phyloP scores from a whole-genome alignment of 2,113 vertebrate species.

The Perccottus glenii region DNA sequence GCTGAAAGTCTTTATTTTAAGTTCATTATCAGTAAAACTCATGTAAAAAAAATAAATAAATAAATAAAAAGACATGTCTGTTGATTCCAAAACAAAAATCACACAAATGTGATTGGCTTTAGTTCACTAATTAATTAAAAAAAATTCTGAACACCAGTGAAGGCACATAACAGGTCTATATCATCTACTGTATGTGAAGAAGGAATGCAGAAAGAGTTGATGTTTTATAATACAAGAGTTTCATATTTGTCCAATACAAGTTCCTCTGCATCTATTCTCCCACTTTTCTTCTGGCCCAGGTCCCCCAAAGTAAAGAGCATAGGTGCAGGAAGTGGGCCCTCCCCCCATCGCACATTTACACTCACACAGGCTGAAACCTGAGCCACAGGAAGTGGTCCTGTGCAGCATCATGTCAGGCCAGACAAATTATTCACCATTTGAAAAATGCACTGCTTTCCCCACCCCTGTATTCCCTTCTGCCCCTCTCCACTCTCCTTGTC shows the following conservation, averaged over 20 bases:
- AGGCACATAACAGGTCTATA: no score
- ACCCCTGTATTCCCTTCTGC: conserved; percentile 35
- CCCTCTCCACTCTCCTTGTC: conserved; percentile 18
- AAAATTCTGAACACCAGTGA: no score
- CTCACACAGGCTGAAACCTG: conserved; percentile 78
- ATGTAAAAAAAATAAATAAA: neutral
- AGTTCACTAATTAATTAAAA: no score
- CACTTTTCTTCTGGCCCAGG: conserved; percentile 32
- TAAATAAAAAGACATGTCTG: no score
- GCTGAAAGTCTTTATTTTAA: no score
- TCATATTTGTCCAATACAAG: neutral
- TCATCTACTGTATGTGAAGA: no score
- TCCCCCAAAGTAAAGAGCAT: conserved; percentile 41
- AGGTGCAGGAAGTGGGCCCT: conserved; percentile 62
- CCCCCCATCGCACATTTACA: conserved; percentile 56
- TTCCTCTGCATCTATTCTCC: conserved; percentile 26
- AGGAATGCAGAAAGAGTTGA: no score
- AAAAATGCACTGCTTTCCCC: conserved; percentile 63
- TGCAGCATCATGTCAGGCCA: conserved; percentile 78
- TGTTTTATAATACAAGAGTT: neutral
- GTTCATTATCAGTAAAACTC: no score
- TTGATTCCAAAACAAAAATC: no score
- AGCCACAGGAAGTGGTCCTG: conserved; percentile 86
- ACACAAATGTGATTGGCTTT: no score
- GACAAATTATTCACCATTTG: conserved; percentile 80